Evolutionary conservation across 2,113 vertebrate species (phyloP), one percentile per base, ranked within the genome.

Genomic region (Petromus typicus): DNA sequence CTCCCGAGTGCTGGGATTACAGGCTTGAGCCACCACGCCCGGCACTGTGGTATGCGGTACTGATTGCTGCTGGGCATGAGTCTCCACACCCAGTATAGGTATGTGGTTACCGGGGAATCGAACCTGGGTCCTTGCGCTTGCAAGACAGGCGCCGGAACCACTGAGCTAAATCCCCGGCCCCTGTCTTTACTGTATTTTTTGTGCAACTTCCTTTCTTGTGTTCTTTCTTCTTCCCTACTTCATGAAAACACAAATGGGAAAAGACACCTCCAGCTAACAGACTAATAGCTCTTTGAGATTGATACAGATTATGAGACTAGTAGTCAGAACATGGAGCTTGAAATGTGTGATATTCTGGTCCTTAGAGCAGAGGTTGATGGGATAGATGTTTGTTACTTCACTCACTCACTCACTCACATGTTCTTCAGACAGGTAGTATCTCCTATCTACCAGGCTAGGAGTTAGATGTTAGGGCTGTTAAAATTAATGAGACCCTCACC

Each of bases 291-390:
- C n/a, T 69, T 69, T 69, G 79, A 81, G 63, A 23, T 84, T 84
- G 67, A 37, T 89, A 48, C 10, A 84, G 30, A 40, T 69, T 37
- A 20, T 69, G 84, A n/a, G 18, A 18, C 86, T 34, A 14, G 63
- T 37, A 92, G 61, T 94, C 48, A 81, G 43, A 93, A 85, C 30
- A 14, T 85, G 56, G 37, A 75, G 14, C 56, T 91, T 93, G 79
- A 89, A 84, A 81, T 88, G 80, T 85, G 80, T 61, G 57, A 75
- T 57, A 75, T 69, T 95, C 16, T 84, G 73, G 76, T 87, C 25
- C 56, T 91, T 80, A 93, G 51, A 91, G 76, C 48, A 80, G 61
- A 69, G 30, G 9, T 88, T 83, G 11, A 43, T 85, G 48, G 37
- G 30, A 37, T 17, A 54, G 32, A 45, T 75, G 13, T 75, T 48